Percentiles rank a stretch among this genome's conserved stretches.
Conservation (phyloP, 2,113 vertebrate species). For the Cyprinus carpio region DNA sequence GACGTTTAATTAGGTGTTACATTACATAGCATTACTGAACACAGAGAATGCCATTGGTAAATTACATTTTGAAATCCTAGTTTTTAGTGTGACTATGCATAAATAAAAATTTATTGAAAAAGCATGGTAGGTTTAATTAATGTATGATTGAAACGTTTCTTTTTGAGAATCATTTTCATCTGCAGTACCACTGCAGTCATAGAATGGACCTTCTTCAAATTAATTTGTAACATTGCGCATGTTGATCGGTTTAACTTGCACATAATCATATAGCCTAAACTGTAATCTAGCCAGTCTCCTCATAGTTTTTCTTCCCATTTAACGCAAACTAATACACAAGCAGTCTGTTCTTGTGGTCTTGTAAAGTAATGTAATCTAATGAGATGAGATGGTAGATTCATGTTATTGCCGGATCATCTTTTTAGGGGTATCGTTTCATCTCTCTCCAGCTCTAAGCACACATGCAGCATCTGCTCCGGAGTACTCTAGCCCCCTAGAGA, state of each 20-base stretch:
- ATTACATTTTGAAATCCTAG: background rate
- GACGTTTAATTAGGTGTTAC: background rate
- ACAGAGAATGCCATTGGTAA: background rate
- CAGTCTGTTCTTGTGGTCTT: constrained; percentile 23
- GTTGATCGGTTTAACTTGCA: background rate
- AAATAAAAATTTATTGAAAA: background rate
- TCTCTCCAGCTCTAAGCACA: constrained; percentile 27
- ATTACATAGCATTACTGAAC: background rate
- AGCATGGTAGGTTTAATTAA: background rate
- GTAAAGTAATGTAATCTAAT: constrained; percentile 28
- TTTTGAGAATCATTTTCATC: background rate
- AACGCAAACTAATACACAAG: background rate
- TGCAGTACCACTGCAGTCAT: background rate
- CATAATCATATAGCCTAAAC: background rate
- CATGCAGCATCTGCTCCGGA: constrained; percentile 52
- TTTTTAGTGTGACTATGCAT: background rate
- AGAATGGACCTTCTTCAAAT: background rate
- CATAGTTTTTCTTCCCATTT: background rate
- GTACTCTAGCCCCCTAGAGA: constrained; percentile 38
- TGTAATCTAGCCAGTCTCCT: background rate
- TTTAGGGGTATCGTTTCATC: background rate
- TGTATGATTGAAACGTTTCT: background rate
- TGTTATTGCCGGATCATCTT: constrained; percentile 13
- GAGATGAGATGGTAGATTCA: constrained; percentile 16
- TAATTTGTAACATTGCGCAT: background rate